Base-by-base conservation (phyloP, 2,888 invertebrate genomes). In the Sepioteuthis lessoniana region DNA sequence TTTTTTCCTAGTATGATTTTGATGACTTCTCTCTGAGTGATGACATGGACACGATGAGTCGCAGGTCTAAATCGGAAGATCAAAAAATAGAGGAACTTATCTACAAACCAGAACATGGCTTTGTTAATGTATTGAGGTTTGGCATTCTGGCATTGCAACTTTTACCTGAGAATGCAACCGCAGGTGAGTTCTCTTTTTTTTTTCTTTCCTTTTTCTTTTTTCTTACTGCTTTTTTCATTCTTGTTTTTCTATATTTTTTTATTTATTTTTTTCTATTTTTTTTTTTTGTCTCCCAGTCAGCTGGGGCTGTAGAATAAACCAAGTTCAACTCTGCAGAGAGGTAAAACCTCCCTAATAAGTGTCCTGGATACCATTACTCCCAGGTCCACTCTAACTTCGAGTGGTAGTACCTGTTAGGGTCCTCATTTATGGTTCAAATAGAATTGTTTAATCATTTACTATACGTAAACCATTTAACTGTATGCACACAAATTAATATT, bases 71-170 rank as follows among this genome's bases (percentile, higher is more conserved):
- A 92, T 42, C 47, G 0, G 94, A 94, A 42, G 50, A 95, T 25
- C 94, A 94, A 16, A 95, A 95, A 93, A 95, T 94, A 25, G 94
- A 94, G 1, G 96, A 96, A 93, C 95, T 95, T 31, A 94, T 95
- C 19, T 95, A 95, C 90, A 95, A 95, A 90, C 96, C 98, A 8
- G 98, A 98, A 97, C 98, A 98, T 50, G 98, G 98, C 96, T 98
- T 98, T 97, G 98, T 98, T 94, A 98, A 98, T 97, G 98, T 98
- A 98, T 97, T 98, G 90, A 97, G 98, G 95, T 98, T 98, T 97
- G 98, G 98, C 46, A 98, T 98, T 97, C 97, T 98, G 94, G 98
- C 98, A 10, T 97, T 98, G 94, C 98, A 98, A 94, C 97, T 98
- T 94, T 97, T 98, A 94, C 98, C 98, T 31, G 98, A 98, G 96